Evolutionary conservation across 1,140 invertebrate species (phyloP).

Genomic region (Atta texana): DNA sequence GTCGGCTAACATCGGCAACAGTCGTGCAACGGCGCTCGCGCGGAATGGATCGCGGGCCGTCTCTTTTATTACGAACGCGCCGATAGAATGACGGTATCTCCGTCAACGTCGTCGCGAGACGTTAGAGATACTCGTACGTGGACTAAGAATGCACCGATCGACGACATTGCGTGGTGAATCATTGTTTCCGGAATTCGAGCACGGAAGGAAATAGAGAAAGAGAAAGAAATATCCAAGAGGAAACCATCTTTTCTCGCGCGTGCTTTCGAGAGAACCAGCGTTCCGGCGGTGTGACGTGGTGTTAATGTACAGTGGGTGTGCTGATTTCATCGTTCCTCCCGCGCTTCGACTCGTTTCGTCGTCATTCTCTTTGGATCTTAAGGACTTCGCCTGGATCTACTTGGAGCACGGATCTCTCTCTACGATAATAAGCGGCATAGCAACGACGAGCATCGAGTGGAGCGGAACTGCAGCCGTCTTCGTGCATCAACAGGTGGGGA

Average conservation of each 20-base stretch:
- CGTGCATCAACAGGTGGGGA: slow-evolving; percentile 82
- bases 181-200: neutral
- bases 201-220: neutral
- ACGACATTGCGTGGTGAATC: slow-evolving; percentile 18
- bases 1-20: slow-evolving; percentile 78
- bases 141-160: slow-evolving; percentile 26
- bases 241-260: neutral
- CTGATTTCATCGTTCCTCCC: slow-evolving; percentile 15
- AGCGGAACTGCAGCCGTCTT: slow-evolving; percentile 31
- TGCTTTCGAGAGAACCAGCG: neutral
- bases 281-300: slow-evolving; percentile 44
- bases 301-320: slow-evolving; percentile 63
- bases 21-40: slow-evolving; percentile 79
- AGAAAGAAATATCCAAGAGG: neutral
- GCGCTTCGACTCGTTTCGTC: neutral
- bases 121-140: slow-evolving; percentile 57
- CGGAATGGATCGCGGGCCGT: slow-evolving; percentile 69
- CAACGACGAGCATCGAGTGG: slow-evolving; percentile 58
- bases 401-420: slow-evolving; percentile 51
- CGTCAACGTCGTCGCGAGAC: slow-evolving; percentile 55
- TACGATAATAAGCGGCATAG: slow-evolving; percentile 50
- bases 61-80: slow-evolving; percentile 40
- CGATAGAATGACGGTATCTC: slow-evolving; percentile 62
- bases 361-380: slow-evolving; percentile 13
- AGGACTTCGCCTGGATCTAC: slow-evolving; percentile 45